Conservation (phyloP, 2,113 vertebrate species). For the Chrysemys picta region DNA sequence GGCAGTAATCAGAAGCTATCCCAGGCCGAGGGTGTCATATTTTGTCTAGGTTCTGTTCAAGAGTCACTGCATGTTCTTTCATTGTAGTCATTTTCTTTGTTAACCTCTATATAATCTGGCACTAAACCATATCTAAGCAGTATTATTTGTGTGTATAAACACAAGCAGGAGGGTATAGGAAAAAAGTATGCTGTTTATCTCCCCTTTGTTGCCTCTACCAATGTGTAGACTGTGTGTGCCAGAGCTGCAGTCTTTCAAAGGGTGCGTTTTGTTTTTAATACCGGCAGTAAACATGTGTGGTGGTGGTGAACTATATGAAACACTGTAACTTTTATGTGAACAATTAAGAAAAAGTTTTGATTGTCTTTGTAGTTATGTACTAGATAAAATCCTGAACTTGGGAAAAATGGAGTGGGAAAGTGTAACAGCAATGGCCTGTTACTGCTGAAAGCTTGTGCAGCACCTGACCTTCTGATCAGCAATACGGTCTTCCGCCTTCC, state of each 20-base stretch:
- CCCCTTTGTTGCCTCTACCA: background rate
- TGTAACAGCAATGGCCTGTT: no score
- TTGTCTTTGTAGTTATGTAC: no score
- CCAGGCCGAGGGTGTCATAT: background rate
- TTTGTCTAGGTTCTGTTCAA: background rate
- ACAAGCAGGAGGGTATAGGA: background rate
- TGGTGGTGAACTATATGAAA: background rate
- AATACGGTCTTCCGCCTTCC: no score
- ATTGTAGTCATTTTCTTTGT: background rate
- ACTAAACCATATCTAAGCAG: background rate
- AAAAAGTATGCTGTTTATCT: background rate
- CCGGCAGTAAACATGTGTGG: background rate
- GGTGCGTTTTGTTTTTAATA: background rate
- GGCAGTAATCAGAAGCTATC: background rate
- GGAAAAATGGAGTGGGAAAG: no score
- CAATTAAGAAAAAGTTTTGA: background rate
- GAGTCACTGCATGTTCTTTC: background rate
- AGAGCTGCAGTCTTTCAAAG: background rate
- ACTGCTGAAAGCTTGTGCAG: no score
- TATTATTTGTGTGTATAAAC: background rate
- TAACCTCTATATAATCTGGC: background rate
- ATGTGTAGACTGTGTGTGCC: background rate
- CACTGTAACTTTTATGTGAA: background rate
- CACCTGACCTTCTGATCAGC: no score
- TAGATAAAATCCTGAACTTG: no score